phyloP scores from a whole-genome alignment of 2,797 vertebrate genomes.

The Paedocypris micromegethes region DNA sequence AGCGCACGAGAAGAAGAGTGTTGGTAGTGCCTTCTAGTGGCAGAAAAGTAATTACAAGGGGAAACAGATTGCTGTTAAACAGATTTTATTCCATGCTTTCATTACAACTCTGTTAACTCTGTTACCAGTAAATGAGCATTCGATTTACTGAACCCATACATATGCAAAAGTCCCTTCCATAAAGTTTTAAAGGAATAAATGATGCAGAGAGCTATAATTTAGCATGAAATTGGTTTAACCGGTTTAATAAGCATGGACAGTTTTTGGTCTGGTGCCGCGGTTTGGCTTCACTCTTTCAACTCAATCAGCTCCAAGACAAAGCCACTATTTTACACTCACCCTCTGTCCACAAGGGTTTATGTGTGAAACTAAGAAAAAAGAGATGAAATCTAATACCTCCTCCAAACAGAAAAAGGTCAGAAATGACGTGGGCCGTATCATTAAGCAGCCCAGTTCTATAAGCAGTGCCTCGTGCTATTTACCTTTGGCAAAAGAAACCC shows the following conservation, averaged over 20 bases:
- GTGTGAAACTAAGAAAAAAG: slow-evolving; percentile 58
- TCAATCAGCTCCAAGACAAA: slow-evolving; percentile 54
- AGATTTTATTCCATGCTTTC: too few species aligned
- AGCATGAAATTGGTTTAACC: slow-evolving; percentile 14
- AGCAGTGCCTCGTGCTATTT: slow-evolving; percentile 69
- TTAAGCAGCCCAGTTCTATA: slow-evolving; percentile 68
- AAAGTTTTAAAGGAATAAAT: not conserved
- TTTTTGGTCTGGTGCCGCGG: slow-evolving; percentile 45
- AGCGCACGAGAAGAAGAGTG: too few species aligned
- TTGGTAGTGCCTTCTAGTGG: too few species aligned
- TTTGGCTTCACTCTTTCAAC: slow-evolving; percentile 48
- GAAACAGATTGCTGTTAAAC: too few species aligned
- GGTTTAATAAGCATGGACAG: slow-evolving; percentile 41
- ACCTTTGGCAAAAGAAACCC: slow-evolving; percentile 51
- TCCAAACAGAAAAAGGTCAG: slow-evolving; percentile 75
- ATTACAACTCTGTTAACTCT: too few species aligned
- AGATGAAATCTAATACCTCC: slow-evolving; percentile 71
- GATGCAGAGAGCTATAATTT: not conserved
- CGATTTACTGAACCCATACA: too few species aligned
- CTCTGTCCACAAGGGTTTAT: slow-evolving; percentile 53
- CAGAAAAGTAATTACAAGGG: too few species aligned
- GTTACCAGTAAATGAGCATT: too few species aligned
- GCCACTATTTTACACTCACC: slow-evolving; percentile 60
- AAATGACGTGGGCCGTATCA: slow-evolving; percentile 72
- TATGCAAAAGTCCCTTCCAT: not conserved